A percentile compares a stretch with the other conserved stretches of the same genome.
phyloP scores from a whole-genome alignment of 2,888 invertebrate species.

The Callyntrura guangdongensis region DNA sequence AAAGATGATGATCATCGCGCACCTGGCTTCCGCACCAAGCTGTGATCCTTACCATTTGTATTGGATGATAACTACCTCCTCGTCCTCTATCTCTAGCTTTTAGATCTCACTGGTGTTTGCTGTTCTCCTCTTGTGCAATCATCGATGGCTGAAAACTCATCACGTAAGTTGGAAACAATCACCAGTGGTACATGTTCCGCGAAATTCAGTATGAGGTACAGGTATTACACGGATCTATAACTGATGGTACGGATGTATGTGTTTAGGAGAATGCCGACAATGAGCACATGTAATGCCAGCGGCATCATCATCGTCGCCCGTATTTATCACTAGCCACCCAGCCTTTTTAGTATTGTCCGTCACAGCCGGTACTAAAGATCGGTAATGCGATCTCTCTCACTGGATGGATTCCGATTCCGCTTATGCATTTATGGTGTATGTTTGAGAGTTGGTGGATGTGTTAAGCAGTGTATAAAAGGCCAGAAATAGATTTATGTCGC shows the following conservation, averaged over 20 bases:
- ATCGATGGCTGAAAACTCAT: constrained; percentile 69
- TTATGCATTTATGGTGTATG: neutral
- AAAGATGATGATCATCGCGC: constrained; percentile 68
- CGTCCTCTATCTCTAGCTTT: constrained; percentile 8
- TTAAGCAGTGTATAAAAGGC: neutral
- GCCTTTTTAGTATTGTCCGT: constrained; percentile 68
- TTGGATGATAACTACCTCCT: constrained; percentile 21
- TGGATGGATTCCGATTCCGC: constrained; percentile 14
- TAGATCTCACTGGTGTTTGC: constrained; percentile 16
- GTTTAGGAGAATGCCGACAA: neutral
- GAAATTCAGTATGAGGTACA: neutral
- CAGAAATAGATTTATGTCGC: no score
- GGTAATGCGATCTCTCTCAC: constrained; percentile 59
- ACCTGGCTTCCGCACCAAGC: constrained; percentile 62
- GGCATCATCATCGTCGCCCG: constrained; percentile 13
- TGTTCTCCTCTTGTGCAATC: constrained; percentile 57
- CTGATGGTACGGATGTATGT: constrained; percentile 2
- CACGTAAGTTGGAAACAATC: constrained; percentile 77
- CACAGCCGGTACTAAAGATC: constrained; percentile 73
- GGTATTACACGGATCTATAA: neutral
- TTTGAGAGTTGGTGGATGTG: neutral
- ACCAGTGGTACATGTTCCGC: constrained; percentile 65
- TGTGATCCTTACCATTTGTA: constrained; percentile 23
- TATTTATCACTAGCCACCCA: constrained; percentile 39
- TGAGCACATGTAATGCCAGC: constrained; percentile 6